These are phyloP conservation scores for Cosmorhoe ocellata DNA, from an alignment of 2,888 invertebrate genomes.

Conservation along the genomic window DNA sequence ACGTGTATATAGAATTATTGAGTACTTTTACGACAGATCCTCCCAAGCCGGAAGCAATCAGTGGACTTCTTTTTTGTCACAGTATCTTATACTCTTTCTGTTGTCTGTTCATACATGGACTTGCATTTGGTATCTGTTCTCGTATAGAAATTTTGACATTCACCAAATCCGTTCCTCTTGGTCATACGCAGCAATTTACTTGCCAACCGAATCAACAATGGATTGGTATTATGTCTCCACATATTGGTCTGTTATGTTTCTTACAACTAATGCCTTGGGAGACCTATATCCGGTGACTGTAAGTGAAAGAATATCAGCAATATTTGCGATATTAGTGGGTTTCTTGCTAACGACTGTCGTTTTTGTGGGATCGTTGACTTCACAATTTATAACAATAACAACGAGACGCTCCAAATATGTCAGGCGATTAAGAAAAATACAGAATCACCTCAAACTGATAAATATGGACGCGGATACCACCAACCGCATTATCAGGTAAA, in stretches of 20 bases:
- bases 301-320: constrained; percentile 63
- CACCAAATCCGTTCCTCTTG: constrained; percentile 62
- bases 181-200: constrained; percentile 60
- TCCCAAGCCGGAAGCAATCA: constrained; percentile 75
- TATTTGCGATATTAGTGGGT: constrained; percentile 65
- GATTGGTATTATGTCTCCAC: constrained; percentile 76
- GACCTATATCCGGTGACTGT: constrained; percentile 74
- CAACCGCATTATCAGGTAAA: constrained; percentile 63
- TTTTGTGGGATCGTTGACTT: constrained; percentile 77
- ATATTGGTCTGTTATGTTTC: constrained; percentile 74
- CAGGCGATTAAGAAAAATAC: constrained; percentile 67
- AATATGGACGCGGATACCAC: constrained; percentile 67
- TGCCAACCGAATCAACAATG: constrained; percentile 62
- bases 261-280: constrained; percentile 73
- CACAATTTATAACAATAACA: constrained; percentile 75
- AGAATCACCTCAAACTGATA: constrained; percentile 68
- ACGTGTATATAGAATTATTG: constrained; percentile 67
- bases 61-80: constrained; percentile 74
- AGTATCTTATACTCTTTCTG: constrained; percentile 71
- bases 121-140: constrained; percentile 73
- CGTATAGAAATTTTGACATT: constrained; percentile 62
- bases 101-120: constrained; percentile 73
- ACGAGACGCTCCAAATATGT: constrained; percentile 72
- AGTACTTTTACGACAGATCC: constrained; percentile 69
- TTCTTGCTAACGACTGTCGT: constrained; percentile 74